phyloP scores from a whole-genome alignment of 2,888 invertebrate species.

The Himalopsyche anomala region DNA sequence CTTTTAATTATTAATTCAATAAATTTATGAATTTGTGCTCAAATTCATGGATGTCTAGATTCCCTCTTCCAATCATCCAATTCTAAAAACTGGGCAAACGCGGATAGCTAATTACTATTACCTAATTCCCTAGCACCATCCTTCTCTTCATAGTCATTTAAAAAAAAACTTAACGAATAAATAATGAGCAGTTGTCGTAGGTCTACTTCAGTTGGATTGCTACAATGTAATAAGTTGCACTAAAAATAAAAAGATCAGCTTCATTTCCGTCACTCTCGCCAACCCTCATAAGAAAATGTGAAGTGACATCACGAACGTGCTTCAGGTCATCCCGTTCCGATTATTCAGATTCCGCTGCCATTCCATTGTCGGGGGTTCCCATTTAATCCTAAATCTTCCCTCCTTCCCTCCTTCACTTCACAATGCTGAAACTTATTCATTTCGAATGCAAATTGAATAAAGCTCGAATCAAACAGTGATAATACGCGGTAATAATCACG shows the following conservation, averaged over 20 bases:
- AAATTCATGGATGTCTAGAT: too few species aligned
- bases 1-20: too few species aligned
- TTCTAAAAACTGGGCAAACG: too few species aligned
- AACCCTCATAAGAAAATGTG: background rate
- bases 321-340: conserved; percentile 16
- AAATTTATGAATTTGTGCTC: too few species aligned
- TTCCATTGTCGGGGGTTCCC: conserved; percentile 10
- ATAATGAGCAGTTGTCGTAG: too few species aligned
- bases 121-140: too few species aligned
- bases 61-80: too few species aligned
- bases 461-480: conserved; percentile 26
- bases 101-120: too few species aligned
- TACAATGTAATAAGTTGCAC: too few species aligned
- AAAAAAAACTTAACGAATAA: too few species aligned
- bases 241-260: background rate
- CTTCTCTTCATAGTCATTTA: too few species aligned
- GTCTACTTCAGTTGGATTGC: too few species aligned
- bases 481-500: background rate
- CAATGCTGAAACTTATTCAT: conserved; percentile 26
- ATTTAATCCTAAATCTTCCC: background rate
- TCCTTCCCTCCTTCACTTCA: background rate
- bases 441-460: conserved; percentile 27
- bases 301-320: conserved; percentile 11
- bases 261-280: background rate
- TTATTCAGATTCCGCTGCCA: conserved; percentile 21